These are phyloP conservation scores for Mimachlamys varia DNA, from an alignment of 2,888 invertebrate species.

Conservation along the genomic window DNA sequence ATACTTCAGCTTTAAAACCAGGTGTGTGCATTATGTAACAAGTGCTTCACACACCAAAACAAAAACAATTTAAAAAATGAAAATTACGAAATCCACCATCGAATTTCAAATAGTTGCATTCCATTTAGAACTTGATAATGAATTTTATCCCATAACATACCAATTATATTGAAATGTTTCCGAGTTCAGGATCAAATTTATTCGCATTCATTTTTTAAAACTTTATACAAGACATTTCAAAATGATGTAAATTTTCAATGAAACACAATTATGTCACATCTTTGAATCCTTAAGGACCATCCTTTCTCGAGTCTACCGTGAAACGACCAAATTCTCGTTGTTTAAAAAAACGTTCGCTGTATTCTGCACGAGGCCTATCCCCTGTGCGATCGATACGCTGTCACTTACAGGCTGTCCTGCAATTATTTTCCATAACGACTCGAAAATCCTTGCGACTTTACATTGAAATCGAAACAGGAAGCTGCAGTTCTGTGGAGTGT, in stretches of 20 bases:
- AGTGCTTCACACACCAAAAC: no score
- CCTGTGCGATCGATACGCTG: background rate
- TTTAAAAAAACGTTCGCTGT: background rate
- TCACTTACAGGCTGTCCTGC: background rate
- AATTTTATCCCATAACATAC: no score
- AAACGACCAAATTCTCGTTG: background rate
- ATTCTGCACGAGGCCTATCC: background rate
- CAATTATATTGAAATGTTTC: background rate
- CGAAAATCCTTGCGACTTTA: background rate
- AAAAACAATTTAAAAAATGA: no score
- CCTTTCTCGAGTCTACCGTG: background rate
- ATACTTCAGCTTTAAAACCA: no score
- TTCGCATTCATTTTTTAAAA: background rate
- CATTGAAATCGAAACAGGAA: background rate
- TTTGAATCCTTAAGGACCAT: background rate
- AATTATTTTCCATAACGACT: conserved; percentile 36
- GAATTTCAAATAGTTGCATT: no score
- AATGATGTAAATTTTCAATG: background rate
- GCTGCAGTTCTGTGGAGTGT: background rate
- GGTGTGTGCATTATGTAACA: no score
- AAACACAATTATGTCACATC: background rate
- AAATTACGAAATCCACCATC: no score
- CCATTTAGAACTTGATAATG: no score
- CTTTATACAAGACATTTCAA: background rate
- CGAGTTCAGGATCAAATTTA: background rate